phyloP scores from a whole-genome alignment of 2,797 vertebrate genomes.

The Betta splendens region DNA sequence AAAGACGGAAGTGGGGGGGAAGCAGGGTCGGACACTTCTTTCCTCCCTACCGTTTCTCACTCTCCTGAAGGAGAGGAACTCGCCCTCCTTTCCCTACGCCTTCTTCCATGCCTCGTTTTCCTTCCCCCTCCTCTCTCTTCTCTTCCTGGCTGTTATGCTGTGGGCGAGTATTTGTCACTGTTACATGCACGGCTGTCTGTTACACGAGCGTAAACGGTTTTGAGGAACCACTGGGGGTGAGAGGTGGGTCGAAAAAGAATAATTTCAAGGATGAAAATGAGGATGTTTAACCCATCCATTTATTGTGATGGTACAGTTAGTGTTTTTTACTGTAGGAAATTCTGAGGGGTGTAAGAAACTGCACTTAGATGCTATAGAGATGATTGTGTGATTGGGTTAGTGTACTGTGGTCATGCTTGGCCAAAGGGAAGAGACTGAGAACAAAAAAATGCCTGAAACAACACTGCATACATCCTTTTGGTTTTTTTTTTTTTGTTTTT shows the following conservation, averaged over 20 bases:
- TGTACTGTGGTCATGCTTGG: conserved; percentile 44
- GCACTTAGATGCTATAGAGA: conserved; percentile 62
- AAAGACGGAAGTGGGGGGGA: conserved; percentile 41
- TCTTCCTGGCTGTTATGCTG: conserved; percentile 55
- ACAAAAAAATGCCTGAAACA: conserved; percentile 55
- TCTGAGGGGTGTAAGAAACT: conserved; percentile 53
- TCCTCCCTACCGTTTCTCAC: conserved; percentile 36
- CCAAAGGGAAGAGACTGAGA: conserved; percentile 48
- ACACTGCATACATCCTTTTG: conserved; percentile 48
- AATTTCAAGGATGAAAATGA: conserved; percentile 40
- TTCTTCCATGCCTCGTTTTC: conserved; percentile 22
- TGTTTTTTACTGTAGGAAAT: conserved; percentile 69
- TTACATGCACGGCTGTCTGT: conserved; percentile 67
- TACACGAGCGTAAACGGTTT: conserved; percentile 41
- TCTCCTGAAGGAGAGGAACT: conserved; percentile 50
- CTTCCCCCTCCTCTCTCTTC: conserved; percentile 16
- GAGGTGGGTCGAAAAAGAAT: conserved; percentile 31
- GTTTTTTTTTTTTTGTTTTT: conserved; percentile 40
- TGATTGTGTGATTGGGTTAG: conserved; percentile 39
- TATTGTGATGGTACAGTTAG: conserved; percentile 63
- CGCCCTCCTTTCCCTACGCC: conserved; percentile 22
- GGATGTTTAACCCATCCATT: conserved; percentile 66
- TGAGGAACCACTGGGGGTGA: conserved; percentile 26
- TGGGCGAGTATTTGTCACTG: conserved; percentile 63
- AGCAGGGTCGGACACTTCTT: conserved; percentile 39